These are phyloP conservation scores for Gonatopus flavifemur DNA, from an alignment of 1,140 invertebrate genomes.

Conservation along the genomic window DNA sequence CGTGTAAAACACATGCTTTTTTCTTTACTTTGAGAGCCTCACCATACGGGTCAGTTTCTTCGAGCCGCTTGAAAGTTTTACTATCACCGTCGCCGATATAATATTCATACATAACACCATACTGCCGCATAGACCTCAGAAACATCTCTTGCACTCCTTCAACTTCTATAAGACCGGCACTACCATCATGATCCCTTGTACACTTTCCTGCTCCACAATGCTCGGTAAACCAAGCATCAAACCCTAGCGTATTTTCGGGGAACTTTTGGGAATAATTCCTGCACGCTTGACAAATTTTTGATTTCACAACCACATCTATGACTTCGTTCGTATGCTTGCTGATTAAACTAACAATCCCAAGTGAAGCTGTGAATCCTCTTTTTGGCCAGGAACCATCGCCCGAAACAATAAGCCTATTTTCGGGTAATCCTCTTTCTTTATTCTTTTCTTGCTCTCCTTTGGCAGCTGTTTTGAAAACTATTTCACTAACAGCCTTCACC, in stretches of 20 bases:
- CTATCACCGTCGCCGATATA: slow-evolving; percentile 24
- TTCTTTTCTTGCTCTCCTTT: slow-evolving; percentile 13
- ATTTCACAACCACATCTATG: no score
- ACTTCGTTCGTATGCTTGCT: no score
- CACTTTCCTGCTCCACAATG: slow-evolving; percentile 11
- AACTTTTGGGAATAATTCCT: background rate
- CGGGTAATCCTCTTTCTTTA: slow-evolving; percentile 2
- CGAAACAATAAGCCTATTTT: slow-evolving; percentile 18
- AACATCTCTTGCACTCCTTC: slow-evolving; percentile 18
- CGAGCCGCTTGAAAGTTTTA: slow-evolving; percentile 15
- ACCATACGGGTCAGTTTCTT: slow-evolving; percentile 10
- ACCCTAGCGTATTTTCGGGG: slow-evolving; percentile 4
- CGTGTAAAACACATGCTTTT: slow-evolving; percentile 22
- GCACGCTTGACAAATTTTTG: slow-evolving; percentile 12
- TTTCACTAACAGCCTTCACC: background rate
- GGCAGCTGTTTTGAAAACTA: slow-evolving; percentile 6
- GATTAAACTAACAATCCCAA: slow-evolving; percentile 13
- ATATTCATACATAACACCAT: no score
- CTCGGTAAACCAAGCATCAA: slow-evolving; percentile 7
- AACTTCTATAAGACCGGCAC: slow-evolving; percentile 20
- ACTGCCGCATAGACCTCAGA: slow-evolving; percentile 2
- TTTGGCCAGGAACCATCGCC: slow-evolving; percentile 25
- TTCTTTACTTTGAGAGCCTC: slow-evolving; percentile 3
- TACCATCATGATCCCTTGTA: slow-evolving; percentile 17
- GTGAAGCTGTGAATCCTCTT: slow-evolving; percentile 13